Base-by-base conservation (phyloP, 2,797 vertebrate genomes). In the Poecile montanus region DNA sequence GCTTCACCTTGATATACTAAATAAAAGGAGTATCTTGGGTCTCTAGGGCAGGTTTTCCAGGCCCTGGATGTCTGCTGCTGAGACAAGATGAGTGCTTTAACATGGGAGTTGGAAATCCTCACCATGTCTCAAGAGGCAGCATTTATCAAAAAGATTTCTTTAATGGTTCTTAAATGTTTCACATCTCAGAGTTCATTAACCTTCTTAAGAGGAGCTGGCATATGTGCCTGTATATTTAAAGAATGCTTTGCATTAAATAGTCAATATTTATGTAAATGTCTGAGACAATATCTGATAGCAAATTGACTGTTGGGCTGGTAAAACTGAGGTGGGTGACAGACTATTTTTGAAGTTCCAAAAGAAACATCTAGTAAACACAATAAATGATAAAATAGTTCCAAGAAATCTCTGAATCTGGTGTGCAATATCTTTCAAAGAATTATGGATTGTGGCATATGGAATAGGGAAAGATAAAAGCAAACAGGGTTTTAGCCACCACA, bases 241-340 rank as follows among this genome's bases (percentile, higher is more conserved):
- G 73, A 84, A 57, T 76, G 36, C 7, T 85, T 91, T 94, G 66
- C 85, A 89, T 94, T 94, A 92, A 89, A 36, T 65, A 81, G 79
- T 89, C 73, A 89, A 81, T 94, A 95, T 79, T 94, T 81, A 78
- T 88, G 71, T 92, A 94, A 92, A 91, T 70, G 23, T 87, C 80
- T 87, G 32, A 88, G 68, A 66, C 62, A 91, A 83, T 85, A 74
- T 88, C 73, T 92, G 75, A 73, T 2, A 5, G 82, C 29, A 86
- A 57, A 12, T 67, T 89, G 87, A 40, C 66, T 85, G 32, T 57
- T 75, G 75, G 56, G 48, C 76, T 70, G n/a, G 34, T 77, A 83
- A 86, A 91, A 86, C 54, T 89, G 79, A 80, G 63, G 78, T 23
- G 58, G 54, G 75, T 88, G 66, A 16, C 70, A 81, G 72, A 72